Conservation (phyloP, 2,888 invertebrate species). For the Trisateles emortualis region DNA sequence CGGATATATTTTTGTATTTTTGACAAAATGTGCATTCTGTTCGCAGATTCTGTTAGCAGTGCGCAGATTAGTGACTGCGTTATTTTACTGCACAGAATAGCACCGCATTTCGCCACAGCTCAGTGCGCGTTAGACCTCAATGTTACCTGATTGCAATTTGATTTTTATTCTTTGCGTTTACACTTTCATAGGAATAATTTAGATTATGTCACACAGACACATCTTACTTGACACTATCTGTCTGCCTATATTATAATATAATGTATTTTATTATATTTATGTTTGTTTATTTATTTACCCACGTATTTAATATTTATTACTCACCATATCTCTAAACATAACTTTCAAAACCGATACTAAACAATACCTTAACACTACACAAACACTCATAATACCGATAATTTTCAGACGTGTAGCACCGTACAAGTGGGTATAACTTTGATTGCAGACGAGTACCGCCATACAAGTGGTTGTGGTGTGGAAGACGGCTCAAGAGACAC, state of each 20-base stretch:
- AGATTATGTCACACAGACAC: not conserved
- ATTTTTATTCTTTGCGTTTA: too few species aligned
- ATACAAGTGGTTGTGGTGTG: constrained; percentile 88
- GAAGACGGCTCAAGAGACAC: constrained; percentile 67
- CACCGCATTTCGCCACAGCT: too few species aligned
- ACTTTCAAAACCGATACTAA: constrained; percentile 1
- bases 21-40: too few species aligned
- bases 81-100: too few species aligned
- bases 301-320: too few species aligned
- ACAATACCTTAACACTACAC: constrained; percentile 21
- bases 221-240: not conserved
- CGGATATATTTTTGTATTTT: too few species aligned
- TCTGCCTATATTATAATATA: too few species aligned
- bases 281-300: not conserved
- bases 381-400: constrained; percentile 34
- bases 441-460: constrained; percentile 88
- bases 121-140: too few species aligned
- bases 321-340: not conserved
- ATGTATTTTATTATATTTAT: not conserved
- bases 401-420: constrained; percentile 54
- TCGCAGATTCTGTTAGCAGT: too few species aligned
- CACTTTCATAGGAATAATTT: too few species aligned
- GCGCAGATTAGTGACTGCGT: too few species aligned
- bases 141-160: too few species aligned
- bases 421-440: constrained; percentile 54